phyloP scores from a whole-genome alignment of 2,888 invertebrate genomes.

The Synergus japonicus region DNA sequence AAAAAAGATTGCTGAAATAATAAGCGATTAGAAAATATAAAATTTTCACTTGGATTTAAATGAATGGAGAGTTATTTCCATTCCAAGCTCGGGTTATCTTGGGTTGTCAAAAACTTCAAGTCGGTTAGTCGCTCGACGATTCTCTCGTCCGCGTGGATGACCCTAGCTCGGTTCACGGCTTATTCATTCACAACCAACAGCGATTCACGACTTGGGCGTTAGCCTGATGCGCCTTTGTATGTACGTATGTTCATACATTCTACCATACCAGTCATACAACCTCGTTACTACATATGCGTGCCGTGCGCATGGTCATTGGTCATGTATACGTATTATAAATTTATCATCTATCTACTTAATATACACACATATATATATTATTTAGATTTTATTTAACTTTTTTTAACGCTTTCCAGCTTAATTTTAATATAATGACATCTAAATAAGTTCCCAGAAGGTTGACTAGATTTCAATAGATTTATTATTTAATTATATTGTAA shows the following conservation, averaged over 20 bases:
- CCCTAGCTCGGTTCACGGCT: conserved; percentile 49
- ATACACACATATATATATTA: too few relatives aligned
- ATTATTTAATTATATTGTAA: too few relatives aligned
- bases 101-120: conserved; percentile 17
- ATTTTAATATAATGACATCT: too few relatives aligned
- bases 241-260: not conserved
- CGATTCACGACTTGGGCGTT: conserved; percentile 47
- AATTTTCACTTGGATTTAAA: not conserved
- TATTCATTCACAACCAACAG: conserved; percentile 51
- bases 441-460: too few relatives aligned
- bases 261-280: not conserved
- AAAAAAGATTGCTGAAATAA: too few relatives aligned
- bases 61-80: not conserved
- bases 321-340: too few relatives aligned
- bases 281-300: conserved; percentile 5
- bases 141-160: conserved; percentile 40
- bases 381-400: too few relatives aligned
- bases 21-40: not conserved
- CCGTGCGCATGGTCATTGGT: not conserved
- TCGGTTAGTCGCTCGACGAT: conserved; percentile 1
- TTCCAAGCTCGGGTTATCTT: conserved; percentile 19
- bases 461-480: too few relatives aligned
- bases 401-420: too few relatives aligned
- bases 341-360: too few relatives aligned
- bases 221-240: conserved; percentile 16